These are phyloP conservation scores for Atopsyche davidsoni DNA, from an alignment of 1,140 invertebrate species.

Conservation along the genomic window DNA sequence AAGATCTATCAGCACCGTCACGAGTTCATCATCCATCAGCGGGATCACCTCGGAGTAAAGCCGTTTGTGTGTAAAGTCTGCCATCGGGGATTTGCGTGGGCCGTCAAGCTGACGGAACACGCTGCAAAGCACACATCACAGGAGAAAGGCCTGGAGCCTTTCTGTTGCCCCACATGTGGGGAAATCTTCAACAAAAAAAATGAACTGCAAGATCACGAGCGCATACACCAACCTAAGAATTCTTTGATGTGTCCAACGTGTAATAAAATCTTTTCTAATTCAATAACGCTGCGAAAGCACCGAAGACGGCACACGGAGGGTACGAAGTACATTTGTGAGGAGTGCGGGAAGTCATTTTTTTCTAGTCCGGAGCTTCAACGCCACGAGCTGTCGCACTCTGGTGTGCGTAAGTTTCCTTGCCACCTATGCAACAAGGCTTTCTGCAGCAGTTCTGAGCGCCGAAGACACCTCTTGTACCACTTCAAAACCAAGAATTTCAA, in stretches of 20 bases:
- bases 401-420: conserved; percentile 16
- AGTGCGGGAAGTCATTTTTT: conserved; percentile 16
- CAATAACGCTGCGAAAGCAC: conserved; percentile 17
- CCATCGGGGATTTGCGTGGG: conserved; percentile 6
- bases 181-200: conserved; percentile 16
- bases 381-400: conserved; percentile 16
- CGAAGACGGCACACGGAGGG: conserved; percentile 13
- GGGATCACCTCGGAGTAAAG: conserved; percentile 23
- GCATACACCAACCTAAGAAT: neutral
- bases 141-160: neutral
- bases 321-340: conserved; percentile 9
- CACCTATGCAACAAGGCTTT: conserved; percentile 21
- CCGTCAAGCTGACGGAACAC: conserved; percentile 10
- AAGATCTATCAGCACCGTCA: conserved; percentile 12
- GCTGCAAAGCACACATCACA: neutral
- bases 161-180: conserved; percentile 9
- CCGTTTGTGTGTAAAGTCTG: conserved; percentile 25
- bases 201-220: conserved; percentile 13
- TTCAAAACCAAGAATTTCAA: conserved; percentile 24
- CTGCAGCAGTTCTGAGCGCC: conserved; percentile 15
- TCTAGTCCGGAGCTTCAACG: conserved; percentile 8
- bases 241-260: conserved; percentile 13
- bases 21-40: conserved; percentile 21
- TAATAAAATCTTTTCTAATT: conserved; percentile 20
- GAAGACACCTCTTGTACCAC: conserved; percentile 21